Evolutionary conservation across 1,140 invertebrate species (phyloP), one percentile per base, ranked within the genome.

Genomic region (Drosophila dunni): DNA sequence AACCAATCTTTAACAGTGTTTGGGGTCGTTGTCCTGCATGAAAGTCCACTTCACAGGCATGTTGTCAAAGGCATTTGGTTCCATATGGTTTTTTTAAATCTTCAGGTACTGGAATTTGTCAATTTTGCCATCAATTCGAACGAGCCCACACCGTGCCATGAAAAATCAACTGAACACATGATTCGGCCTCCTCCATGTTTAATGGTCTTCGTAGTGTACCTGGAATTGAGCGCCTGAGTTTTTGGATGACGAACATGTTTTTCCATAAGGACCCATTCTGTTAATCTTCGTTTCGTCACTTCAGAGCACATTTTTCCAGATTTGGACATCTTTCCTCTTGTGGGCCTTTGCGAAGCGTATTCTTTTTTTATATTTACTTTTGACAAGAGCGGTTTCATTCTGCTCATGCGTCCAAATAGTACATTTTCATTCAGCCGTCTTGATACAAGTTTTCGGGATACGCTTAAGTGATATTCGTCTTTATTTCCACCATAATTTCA

Each of bases 201-300:
- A 20, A 20, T 20, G 17, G 17, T 20, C 17, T 20, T 20, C 17
- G 2, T 20, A 20, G 17, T 20, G 17, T 20, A 20, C 17, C 17
- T 20, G 17, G 17, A 2, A 20, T 20, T 20, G 2, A 20, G 17
- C 17, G 1, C 17, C 17, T 20, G 17, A 20, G 1, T 20, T 20
- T 20, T 20, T 20, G 17, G 17, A 20, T 2, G 17, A 20, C 17
- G 17, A 20, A 1, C 17, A 20, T 38, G 53, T 57, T 76, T 60
- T 76, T 4, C 67, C 61, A 63, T 77, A 56, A n/a, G 68, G 53
- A 38, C 63, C 68, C n/a, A 66, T 56, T 13, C 33, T 58, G 53
- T 72, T 76, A 42, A 76, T 56, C 51, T 76, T 72, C 0, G 62
- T 65, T 57, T 72, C 61, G 33, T 76, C 66, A 24, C 45, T 20